These are phyloP conservation scores for Tetragonula carbonaria DNA, from an alignment of 2,888 invertebrate genomes.

Conservation along the genomic window DNA sequence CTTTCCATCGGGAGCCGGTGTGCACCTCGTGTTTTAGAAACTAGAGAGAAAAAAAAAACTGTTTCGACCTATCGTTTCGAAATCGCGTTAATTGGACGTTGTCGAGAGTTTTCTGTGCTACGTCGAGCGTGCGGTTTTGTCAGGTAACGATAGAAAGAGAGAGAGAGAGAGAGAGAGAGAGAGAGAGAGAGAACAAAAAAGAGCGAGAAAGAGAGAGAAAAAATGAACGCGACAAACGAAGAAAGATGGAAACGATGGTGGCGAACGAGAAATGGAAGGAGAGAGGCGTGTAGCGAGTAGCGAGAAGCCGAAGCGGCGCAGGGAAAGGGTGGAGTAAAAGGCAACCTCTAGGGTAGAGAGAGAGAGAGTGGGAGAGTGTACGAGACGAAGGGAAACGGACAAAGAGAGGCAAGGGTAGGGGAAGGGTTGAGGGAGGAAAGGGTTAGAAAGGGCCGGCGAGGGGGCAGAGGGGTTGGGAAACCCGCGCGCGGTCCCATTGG, in stretches of 20 bases:
- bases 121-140: conserved; percentile 57
- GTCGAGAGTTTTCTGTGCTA: conserved; percentile 75
- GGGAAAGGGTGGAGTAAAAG: conserved; percentile 34
- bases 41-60: no score
- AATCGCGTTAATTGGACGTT: conserved; percentile 79
- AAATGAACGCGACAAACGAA: not conserved
- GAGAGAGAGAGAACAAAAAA: not conserved
- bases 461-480: conserved; percentile 16
- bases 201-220: not conserved
- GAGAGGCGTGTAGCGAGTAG: not conserved
- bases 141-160: not conserved
- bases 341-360: not conserved
- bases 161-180: not conserved
- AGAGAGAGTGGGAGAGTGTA: not conserved
- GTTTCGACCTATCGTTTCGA: conserved; percentile 63
- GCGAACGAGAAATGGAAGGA: not conserved
- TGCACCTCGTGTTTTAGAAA: no score
- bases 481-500: conserved; percentile 64
- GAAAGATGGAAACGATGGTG: conserved; percentile 12
- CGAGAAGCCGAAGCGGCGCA: conserved; percentile 23
- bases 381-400: no score
- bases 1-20: no score
- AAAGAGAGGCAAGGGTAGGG: not conserved
- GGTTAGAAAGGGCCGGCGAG: not conserved
- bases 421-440: conserved; percentile 20